Evolutionary conservation across 2,888 invertebrate species (phyloP).

Genomic region (Cerastoderma edule): DNA sequence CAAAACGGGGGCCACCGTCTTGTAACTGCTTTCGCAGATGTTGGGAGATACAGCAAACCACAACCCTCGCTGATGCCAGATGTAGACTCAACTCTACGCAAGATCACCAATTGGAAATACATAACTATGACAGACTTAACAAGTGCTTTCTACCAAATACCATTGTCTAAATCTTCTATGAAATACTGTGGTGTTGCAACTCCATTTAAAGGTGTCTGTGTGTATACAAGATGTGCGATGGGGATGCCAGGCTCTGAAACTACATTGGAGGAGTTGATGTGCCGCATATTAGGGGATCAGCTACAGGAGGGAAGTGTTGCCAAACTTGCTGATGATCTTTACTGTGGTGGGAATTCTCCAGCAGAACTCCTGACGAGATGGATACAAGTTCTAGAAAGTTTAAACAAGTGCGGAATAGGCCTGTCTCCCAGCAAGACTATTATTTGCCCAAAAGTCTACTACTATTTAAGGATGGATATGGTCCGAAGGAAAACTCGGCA

Average conservation of each 20-base stretch:
- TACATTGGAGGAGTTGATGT: slow-evolving; percentile 63
- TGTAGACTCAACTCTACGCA: slow-evolving; percentile 39
- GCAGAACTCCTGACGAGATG: slow-evolving; percentile 42
- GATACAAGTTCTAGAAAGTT: slow-evolving; percentile 42
- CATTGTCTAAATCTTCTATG: slow-evolving; percentile 57
- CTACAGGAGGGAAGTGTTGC: slow-evolving; percentile 48
- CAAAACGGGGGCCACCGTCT: slow-evolving; percentile 48
- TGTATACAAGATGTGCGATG: slow-evolving; percentile 67
- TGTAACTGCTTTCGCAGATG: slow-evolving; percentile 56
- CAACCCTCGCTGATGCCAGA: slow-evolving; percentile 57
- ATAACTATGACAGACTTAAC: slow-evolving; percentile 58
- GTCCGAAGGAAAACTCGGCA: slow-evolving; percentile 32
- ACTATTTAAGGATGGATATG: slow-evolving; percentile 57
- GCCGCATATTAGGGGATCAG: slow-evolving; percentile 51
- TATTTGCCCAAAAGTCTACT: slow-evolving; percentile 34
- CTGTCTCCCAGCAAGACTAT: slow-evolving; percentile 52
- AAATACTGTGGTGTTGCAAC: slow-evolving; percentile 67
- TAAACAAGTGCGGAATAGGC: slow-evolving; percentile 40
- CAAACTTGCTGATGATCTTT: slow-evolving; percentile 60
- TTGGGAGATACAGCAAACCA: slow-evolving; percentile 60
- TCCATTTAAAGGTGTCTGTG: slow-evolving; percentile 59
- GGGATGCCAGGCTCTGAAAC: slow-evolving; percentile 70
- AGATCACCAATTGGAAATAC: slow-evolving; percentile 60
- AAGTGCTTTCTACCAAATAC: slow-evolving; percentile 65
- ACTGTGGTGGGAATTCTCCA: slow-evolving; percentile 55